Evolutionary conservation across 2,797 vertebrate genomes (phyloP).

Genomic region (Centroberyx gerrardi): DNA sequence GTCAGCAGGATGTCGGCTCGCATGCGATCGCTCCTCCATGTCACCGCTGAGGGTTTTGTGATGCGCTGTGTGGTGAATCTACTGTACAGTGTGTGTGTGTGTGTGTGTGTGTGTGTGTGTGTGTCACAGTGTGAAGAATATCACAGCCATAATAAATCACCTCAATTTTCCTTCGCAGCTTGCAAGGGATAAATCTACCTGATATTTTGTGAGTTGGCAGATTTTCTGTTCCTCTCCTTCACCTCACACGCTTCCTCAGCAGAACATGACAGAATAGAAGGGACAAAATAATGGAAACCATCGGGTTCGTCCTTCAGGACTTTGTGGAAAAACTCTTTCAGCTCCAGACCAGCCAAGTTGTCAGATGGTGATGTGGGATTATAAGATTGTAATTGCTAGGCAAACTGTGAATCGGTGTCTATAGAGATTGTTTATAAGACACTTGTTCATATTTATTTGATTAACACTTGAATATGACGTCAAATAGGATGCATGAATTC

Average conservation of each 20-base stretch:
- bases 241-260: background rate
- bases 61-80: background rate
- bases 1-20: background rate
- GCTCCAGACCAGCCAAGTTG: too few species aligned
- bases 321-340: background rate
- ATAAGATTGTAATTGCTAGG: background rate
- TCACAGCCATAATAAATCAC: conserved; percentile 25
- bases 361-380: too few species aligned
- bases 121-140: background rate
- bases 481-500: too few species aligned
- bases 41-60: conserved; percentile 4
- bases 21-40: conserved; percentile 15
- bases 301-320: background rate
- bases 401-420: too few species aligned
- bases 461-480: too few species aligned
- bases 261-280: background rate
- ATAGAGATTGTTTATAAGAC: too few species aligned
- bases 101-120: conserved; percentile 11
- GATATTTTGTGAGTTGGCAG: conserved; percentile 80
- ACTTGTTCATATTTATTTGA: too few species aligned
- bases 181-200: conserved; percentile 77
- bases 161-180: conserved; percentile 70
- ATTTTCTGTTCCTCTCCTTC: conserved; percentile 6
- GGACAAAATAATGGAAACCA: background rate
- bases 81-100: background rate